These are phyloP conservation scores for Apistogramma diplotaenia DNA, from an alignment of 2,113 vertebrate species.

Conservation along the genomic window DNA sequence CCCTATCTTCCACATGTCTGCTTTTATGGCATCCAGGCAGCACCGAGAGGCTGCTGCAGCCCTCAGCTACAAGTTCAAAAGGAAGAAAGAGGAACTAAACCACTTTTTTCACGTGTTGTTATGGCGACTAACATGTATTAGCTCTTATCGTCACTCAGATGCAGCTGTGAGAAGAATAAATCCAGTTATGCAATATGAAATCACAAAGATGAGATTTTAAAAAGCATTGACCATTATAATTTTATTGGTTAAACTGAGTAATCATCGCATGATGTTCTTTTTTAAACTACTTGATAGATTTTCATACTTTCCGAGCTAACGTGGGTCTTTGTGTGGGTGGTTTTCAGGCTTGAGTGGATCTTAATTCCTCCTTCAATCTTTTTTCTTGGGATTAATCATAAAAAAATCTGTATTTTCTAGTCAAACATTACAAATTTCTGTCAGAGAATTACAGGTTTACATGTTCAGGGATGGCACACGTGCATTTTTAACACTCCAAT, in stretches of 20 bases:
- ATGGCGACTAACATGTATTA: conserved; percentile 1
- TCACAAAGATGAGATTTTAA: not conserved
- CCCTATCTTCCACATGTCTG: not conserved
- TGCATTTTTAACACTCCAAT: not conserved
- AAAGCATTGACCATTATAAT: not conserved
- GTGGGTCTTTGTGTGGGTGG: not conserved
- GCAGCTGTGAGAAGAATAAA: not conserved
- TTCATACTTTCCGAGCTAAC: not conserved
- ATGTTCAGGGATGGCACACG: not conserved
- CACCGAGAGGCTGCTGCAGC: not conserved
- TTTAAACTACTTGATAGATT: not conserved
- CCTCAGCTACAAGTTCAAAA: not conserved
- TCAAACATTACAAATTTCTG: not conserved
- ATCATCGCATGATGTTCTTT: not conserved
- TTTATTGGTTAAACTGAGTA: not conserved
- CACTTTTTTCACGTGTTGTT: conserved; percentile 13
- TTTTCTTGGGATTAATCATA: not conserved
- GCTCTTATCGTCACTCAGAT: not conserved
- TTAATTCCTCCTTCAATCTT: not conserved
- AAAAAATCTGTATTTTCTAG: not conserved
- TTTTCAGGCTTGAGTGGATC: not conserved
- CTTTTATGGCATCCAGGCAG: not conserved
- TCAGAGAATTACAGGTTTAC: not conserved
- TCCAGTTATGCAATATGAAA: not conserved
- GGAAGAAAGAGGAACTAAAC: not conserved